Conservation (phyloP, 2,113 vertebrate genomes). For the Pterophyllum scalare region DNA sequence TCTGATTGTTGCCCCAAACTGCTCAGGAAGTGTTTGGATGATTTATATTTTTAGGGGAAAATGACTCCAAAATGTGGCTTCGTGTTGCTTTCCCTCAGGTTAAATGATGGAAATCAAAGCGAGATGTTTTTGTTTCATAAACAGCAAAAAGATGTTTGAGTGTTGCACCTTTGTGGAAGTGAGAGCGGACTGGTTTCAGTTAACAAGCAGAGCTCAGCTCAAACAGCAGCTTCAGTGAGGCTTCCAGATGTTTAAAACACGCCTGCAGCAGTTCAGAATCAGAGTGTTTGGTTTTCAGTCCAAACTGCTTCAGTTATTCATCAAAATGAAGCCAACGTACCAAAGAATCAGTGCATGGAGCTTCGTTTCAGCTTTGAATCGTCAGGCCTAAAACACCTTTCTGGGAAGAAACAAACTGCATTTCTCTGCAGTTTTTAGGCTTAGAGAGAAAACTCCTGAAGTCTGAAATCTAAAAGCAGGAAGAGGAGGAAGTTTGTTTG, state of each 20-base stretch:
- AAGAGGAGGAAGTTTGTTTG: background rate
- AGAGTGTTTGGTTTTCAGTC: background rate
- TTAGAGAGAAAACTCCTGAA: background rate
- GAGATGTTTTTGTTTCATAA: background rate
- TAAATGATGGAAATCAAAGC: background rate
- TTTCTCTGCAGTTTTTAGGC: too few relatives aligned
- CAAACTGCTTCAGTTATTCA: background rate
- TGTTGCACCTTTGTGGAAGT: too few relatives aligned
- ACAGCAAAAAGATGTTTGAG: background rate
- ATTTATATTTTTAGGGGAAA: background rate
- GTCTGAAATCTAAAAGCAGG: background rate
- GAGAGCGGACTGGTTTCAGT: background rate
- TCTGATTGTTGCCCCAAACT: background rate
- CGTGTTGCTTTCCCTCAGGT: background rate
- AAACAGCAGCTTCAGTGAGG: background rate
- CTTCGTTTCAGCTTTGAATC: background rate
- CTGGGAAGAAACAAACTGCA: background rate
- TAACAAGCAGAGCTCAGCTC: background rate
- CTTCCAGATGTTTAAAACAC: background rate
- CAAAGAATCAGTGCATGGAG: background rate
- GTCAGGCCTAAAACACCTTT: background rate
- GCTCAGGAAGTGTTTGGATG: background rate
- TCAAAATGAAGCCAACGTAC: background rate
- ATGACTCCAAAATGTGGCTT: background rate
- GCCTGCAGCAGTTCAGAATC: background rate